A percentile compares a stretch with the other conserved stretches of the same genome.
These are phyloP conservation scores for Sebastes trivittatus DNA, from an alignment of 2,797 vertebrate species.

Conservation along the genomic window DNA sequence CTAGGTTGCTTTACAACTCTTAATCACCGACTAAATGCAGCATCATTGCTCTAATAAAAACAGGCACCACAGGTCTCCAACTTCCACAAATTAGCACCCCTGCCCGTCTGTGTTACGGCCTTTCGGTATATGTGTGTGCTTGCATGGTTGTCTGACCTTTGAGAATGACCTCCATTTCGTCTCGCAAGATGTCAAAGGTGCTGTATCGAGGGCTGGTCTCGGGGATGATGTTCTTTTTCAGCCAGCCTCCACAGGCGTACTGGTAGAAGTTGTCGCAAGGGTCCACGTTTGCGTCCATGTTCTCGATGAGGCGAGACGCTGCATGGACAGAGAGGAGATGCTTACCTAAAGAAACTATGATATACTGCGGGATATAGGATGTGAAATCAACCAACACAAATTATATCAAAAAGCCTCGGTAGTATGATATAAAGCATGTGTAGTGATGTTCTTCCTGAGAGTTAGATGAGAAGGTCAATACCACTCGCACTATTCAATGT, in stretches of 20 bases:
- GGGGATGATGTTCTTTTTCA: constrained; percentile 94
- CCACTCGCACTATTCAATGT: not conserved
- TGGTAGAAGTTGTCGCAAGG: constrained; percentile 95
- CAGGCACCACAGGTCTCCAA: not conserved
- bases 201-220: constrained; percentile 94
- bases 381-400: not conserved
- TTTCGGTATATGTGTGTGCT: not conserved
- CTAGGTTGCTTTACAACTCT: not conserved
- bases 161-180: constrained; percentile 91
- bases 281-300: constrained; percentile 87
- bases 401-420: not conserved
- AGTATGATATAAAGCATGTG: not conserved
- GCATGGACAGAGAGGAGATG: constrained; percentile 18
- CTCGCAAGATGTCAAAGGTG: constrained; percentile 94
- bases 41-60: not conserved
- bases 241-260: constrained; percentile 95
- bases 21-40: not conserved
- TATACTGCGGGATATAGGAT: not conserved
- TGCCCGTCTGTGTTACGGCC: not conserved
- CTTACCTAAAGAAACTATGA: not conserved
- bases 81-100: not conserved
- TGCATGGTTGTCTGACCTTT: constrained; percentile 85
- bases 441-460: not conserved
- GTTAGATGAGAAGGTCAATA: not conserved
- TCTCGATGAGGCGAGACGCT: constrained; percentile 94